Conservation (phyloP, 2,888 invertebrate species). For the Arrhopalites spinosus region DNA sequence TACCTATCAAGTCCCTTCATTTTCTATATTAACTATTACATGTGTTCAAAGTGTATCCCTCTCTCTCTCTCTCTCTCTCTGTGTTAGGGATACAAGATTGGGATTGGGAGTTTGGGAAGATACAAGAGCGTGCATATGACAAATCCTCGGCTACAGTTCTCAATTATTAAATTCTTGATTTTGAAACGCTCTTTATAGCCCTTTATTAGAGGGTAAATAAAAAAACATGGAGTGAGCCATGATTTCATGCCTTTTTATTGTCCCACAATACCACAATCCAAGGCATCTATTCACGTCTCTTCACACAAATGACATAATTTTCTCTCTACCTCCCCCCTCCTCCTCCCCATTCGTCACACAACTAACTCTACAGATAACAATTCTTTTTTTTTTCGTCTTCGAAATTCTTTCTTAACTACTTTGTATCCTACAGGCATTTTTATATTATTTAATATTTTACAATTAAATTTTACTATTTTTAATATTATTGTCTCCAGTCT, state of each 20-base stretch:
- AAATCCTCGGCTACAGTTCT: constrained; percentile 13
- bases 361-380: not conserved
- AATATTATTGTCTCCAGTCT: not conserved
- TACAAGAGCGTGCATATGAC: not conserved
- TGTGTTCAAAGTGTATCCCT: too few relatives aligned
- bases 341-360: not conserved
- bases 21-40: too few relatives aligned
- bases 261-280: not conserved
- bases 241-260: constrained; percentile 13
- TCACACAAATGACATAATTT: not conserved
- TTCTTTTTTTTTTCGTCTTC: not conserved
- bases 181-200: constrained; percentile 24
- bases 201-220: constrained; percentile 22
- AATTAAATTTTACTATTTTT: too few relatives aligned
- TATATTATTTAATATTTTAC: too few relatives aligned
- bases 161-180: constrained; percentile 25
- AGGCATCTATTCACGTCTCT: not conserved
- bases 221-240: constrained; percentile 8
- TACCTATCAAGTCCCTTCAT: too few relatives aligned
- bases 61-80: too few relatives aligned
- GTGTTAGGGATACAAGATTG: too few relatives aligned
- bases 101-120: too few relatives aligned
- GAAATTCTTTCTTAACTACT: too few relatives aligned
- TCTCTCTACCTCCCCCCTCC: not conserved
- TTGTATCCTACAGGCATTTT: too few relatives aligned